Conservation (phyloP, 2,113 vertebrate species). For the Ptychochromis oligacanthus region DNA sequence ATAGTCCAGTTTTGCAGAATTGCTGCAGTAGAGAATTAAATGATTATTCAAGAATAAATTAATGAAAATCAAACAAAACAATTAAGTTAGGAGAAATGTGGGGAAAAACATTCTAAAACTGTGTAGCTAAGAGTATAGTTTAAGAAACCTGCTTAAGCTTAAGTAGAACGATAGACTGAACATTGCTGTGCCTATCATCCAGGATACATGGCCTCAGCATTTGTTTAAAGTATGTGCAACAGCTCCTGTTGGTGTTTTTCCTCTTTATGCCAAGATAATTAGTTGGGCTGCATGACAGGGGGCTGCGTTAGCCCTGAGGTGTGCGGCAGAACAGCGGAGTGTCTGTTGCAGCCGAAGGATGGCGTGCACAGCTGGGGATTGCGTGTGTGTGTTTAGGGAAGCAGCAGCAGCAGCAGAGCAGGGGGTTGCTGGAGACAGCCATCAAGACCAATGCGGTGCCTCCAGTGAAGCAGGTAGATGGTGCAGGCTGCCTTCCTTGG, state of each 20-base stretch:
- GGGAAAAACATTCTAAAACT: background rate
- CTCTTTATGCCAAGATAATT: slow-evolving; percentile 65
- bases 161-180: background rate
- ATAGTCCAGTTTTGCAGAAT: background rate
- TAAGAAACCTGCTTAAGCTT: background rate
- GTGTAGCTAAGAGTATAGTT: background rate
- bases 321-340: slow-evolving; percentile 44
- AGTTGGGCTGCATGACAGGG: slow-evolving; percentile 46
- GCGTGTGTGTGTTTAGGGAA: slow-evolving; percentile 35
- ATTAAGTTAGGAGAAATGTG: background rate
- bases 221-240: slow-evolving; percentile 49
- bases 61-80: background rate
- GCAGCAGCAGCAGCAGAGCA: slow-evolving; percentile 54
- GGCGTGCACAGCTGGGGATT: slow-evolving; percentile 39
- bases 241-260: slow-evolving; percentile 58
- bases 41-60: background rate
- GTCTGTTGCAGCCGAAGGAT: slow-evolving; percentile 52
- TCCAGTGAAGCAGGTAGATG: slow-evolving; percentile 64
- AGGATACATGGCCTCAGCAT: slow-evolving; percentile 24
- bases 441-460: slow-evolving; percentile 58
- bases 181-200: slow-evolving; percentile 16
- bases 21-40: background rate
- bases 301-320: slow-evolving; percentile 41
- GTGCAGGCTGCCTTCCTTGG: slow-evolving; percentile 56
- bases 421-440: slow-evolving; percentile 61